phyloP scores from a whole-genome alignment of 2,797 vertebrate genomes.

The Danio choprae region DNA sequence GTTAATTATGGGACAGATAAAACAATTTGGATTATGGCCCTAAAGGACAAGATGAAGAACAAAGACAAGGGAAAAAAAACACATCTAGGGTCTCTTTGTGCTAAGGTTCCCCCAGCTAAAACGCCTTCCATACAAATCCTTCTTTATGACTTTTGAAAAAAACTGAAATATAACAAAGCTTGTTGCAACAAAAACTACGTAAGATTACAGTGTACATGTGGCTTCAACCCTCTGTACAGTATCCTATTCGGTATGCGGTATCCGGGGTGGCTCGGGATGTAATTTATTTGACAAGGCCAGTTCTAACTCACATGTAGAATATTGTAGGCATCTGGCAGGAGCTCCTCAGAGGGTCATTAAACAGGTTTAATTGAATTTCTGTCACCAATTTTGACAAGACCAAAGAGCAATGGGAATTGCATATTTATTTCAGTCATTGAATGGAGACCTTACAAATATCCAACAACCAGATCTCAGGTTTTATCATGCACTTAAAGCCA shows the following conservation, averaged over 20 bases:
- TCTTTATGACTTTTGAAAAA: neutral
- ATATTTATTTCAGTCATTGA: slow-evolving; percentile 64
- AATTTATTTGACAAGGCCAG: slow-evolving; percentile 42
- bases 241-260: slow-evolving; percentile 12
- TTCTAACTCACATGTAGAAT: slow-evolving; percentile 48
- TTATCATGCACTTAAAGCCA: neutral
- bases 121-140: neutral
- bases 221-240: neutral
- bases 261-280: slow-evolving; percentile 32
- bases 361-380: slow-evolving; percentile 68
- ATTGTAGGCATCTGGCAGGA: slow-evolving; percentile 61
- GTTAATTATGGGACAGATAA: neutral
- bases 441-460: slow-evolving; percentile 52
- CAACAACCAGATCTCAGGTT: neutral
- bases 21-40: neutral
- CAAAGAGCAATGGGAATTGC: slow-evolving; percentile 57
- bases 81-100: neutral
- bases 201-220: neutral
- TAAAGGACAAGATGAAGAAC: neutral
- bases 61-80: neutral
- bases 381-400: slow-evolving; percentile 52
- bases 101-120: neutral
- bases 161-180: neutral
- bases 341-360: slow-evolving; percentile 57
- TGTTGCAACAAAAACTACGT: neutral